Percentiles rank a stretch among this genome's conserved stretches.
These are phyloP conservation scores for Montipora foliosa DNA, from an alignment of 64 coral and sea anemone genomes.

Conservation along the genomic window DNA sequence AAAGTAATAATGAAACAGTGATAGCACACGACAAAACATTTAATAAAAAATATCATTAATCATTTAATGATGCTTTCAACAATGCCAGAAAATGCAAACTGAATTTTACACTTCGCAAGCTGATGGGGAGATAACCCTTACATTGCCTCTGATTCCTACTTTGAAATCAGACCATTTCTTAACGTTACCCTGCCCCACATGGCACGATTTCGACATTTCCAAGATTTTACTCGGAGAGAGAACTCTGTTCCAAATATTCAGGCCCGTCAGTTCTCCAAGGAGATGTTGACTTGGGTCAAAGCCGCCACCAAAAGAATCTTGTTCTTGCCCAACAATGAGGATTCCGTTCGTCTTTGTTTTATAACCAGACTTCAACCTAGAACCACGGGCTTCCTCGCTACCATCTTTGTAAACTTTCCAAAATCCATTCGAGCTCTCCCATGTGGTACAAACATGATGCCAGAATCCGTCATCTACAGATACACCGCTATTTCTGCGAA, in stretches of 20 bases:
- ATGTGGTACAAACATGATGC: constrained; percentile 62
- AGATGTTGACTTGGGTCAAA: not conserved
- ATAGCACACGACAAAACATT: too few species aligned
- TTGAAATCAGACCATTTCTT: constrained; percentile 10
- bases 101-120: not conserved
- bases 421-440: constrained; percentile 36
- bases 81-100: not conserved
- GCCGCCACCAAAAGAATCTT: constrained; percentile 24
- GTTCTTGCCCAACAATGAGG: constrained; percentile 35
- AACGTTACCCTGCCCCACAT: not conserved
- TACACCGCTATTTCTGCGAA: not conserved
- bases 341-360: not conserved
- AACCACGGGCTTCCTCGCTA: not conserved
- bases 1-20: too few species aligned
- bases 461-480: constrained; percentile 45
- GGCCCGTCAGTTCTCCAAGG: constrained; percentile 31
- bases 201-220: constrained; percentile 10
- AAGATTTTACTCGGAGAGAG: constrained; percentile 3
- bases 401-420: constrained; percentile 62
- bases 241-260: constrained; percentile 60
- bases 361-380: not conserved
- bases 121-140: constrained; percentile 12
- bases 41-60: too few species aligned
- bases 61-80: too few species aligned
- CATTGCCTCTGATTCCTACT: constrained; percentile 14